Evolutionary conservation across 2,888 invertebrate genomes (phyloP).

Genomic region (Coronaproctus castanopsis): DNA sequence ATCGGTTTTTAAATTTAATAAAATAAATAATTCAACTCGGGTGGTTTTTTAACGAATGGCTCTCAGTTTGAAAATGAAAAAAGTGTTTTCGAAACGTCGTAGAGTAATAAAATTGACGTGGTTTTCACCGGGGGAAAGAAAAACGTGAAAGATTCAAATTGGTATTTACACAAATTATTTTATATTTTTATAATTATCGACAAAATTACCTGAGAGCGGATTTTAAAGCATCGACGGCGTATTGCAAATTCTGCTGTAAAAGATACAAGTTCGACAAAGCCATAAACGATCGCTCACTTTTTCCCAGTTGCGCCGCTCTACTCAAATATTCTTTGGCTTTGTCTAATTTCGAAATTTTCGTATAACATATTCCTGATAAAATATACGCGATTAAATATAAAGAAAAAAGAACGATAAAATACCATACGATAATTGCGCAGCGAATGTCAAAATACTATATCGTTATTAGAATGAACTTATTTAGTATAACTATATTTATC

Average conservation of each 20-base stretch:
- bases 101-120: no score
- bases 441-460: neutral
- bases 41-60: no score
- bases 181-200: no score
- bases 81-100: no score
- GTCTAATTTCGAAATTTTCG: constrained; percentile 42
- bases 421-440: neutral
- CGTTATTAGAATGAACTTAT: neutral
- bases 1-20: no score
- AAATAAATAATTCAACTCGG: no score
- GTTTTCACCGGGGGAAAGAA: no score
- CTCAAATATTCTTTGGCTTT: constrained; percentile 52
- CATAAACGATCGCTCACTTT: constrained; percentile 50
- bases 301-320: constrained; percentile 47
- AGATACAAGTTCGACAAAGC: constrained; percentile 48
- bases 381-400: neutral
- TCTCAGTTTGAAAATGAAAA: no score
- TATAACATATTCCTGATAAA: constrained; percentile 46
- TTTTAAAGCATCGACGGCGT: constrained; percentile 49
- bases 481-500: neutral
- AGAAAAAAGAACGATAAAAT: neutral
- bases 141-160: no score
- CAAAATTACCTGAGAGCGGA: constrained; percentile 32
- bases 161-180: no score
- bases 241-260: constrained; percentile 40